Evolutionary conservation across 2,113 vertebrate species (phyloP), one percentile per base, ranked within the genome.

Genomic region (Indicator maculatus): DNA sequence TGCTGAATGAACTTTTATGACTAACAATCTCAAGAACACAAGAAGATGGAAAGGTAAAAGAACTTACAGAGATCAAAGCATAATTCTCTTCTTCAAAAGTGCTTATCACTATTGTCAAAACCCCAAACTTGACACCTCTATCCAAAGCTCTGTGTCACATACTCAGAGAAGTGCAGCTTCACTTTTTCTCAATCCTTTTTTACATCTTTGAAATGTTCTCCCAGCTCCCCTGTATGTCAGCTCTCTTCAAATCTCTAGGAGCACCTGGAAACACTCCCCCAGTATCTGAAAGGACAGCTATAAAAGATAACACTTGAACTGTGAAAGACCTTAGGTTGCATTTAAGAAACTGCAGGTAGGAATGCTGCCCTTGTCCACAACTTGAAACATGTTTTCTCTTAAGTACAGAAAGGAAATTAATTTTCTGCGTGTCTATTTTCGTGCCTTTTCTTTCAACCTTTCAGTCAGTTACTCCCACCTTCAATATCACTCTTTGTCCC

Each of bases 381-480:
- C 4, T 7, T 38, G 58, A 28, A 73, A 74, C 7, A 36, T 0
- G 12, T 77, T 85, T 83, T 79, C 52, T 58, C 33, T 63, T 21
- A 63, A 52, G n/a, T 27, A 71, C 28, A 56, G 33, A 90, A 93
- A 79, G 26, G 27, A 92, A 92, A 84, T 60, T 11, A 58, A 28
- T 53, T n/a, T 84, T 82, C 33, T 92, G 31, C 58, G 69, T 74
- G 76, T 93, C 0, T 0, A 65, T 84, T 88, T 94, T 79, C 61
- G 21, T 90, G 58, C 38, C 17, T 86, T 80, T 80, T 65, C 60
- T 93, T 92, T 71, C 81, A 92, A 64, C 53, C 53, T 45, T 88
- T 94, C 80, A 93, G 58, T 92, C 88, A 95, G 82, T 80, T 96
- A 84, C 86, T 92, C 95, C 80, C 86, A 95, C 86, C 16, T 86